A percentile compares a stretch with the other conserved stretches of the same genome.
phyloP scores from a whole-genome alignment of 2,113 vertebrate species.

The Calonectris borealis region DNA sequence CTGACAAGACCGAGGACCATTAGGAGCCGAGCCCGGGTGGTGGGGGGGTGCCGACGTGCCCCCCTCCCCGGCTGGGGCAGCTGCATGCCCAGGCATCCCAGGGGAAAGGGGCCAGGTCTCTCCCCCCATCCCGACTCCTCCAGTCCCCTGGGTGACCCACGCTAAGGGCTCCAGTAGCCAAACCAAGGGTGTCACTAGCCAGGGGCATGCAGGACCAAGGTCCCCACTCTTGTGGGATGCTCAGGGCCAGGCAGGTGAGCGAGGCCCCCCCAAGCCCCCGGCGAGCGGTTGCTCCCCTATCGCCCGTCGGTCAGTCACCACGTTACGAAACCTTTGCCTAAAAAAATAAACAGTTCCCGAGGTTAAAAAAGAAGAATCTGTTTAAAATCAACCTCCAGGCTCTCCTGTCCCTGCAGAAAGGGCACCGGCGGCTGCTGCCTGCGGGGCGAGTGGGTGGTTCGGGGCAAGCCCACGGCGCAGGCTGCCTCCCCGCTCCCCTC shows the following conservation, averaged over 20 bases:
- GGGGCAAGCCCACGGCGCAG: not conserved
- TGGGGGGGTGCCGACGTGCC: not conserved
- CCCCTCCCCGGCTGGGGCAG: not conserved
- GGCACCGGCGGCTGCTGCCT: not conserved
- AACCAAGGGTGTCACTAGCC: not conserved
- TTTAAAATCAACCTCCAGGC: not conserved
- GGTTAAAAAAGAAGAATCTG: not conserved
- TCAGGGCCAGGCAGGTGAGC: not conserved
- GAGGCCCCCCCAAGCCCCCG: not conserved
- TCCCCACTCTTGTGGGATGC: not conserved
- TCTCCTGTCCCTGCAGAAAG: not conserved
- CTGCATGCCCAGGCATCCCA: fast-evolving
- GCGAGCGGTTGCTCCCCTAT: fast-evolving
- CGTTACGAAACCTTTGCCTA: conserved; percentile 8
- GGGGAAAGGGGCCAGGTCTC: not conserved
- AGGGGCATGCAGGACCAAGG: not conserved
- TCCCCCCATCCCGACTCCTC: not conserved
- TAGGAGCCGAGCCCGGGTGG: not conserved
- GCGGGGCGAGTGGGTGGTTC: fast-evolving
- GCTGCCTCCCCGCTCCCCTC: not conserved
- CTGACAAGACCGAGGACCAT: not conserved
- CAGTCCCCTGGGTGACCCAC: not conserved
- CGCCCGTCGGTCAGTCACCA: not conserved
- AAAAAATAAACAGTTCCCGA: not conserved
- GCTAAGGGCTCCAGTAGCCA: not conserved